phyloP scores from a whole-genome alignment of 2,888 invertebrate genomes.

The Drosophila planitibia region DNA sequence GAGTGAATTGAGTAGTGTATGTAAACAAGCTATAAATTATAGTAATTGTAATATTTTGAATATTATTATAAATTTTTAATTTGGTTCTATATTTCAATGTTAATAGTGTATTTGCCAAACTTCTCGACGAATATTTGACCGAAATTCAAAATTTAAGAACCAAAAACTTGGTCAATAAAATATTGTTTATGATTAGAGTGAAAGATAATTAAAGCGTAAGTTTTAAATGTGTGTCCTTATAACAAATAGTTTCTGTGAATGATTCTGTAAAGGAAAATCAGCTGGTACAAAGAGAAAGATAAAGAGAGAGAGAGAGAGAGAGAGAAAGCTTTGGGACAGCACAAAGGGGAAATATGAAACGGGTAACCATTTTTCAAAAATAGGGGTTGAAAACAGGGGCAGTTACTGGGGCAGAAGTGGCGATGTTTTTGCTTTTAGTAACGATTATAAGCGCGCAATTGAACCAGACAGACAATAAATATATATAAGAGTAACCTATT shows the following conservation, averaged over 20 bases:
- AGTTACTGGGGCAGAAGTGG: background rate
- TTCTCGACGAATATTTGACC: background rate
- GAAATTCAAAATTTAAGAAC: background rate
- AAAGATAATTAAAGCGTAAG: background rate
- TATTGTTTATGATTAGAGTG: background rate
- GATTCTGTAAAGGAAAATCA: constrained; percentile 6
- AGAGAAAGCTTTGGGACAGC: constrained; percentile 26
- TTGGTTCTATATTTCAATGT: background rate
- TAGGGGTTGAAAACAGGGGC: background rate
- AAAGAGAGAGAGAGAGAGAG: background rate
- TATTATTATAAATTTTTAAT: background rate
- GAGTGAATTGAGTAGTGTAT: background rate
- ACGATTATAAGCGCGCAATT: background rate
- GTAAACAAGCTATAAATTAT: background rate
- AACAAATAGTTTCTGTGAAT: background rate
- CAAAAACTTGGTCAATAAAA: background rate
- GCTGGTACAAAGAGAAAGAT: constrained; percentile 14
- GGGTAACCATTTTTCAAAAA: constrained; percentile 15
- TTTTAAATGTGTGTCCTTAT: background rate
- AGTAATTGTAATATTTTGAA: background rate
- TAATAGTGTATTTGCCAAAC: background rate
- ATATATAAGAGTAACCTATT: background rate
- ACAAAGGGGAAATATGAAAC: constrained; percentile 6
- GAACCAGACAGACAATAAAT: background rate
- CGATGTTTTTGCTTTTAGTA: constrained; percentile 19